Evolutionary conservation across 1,140 invertebrate species (phyloP).

Genomic region (Euura lappo): DNA sequence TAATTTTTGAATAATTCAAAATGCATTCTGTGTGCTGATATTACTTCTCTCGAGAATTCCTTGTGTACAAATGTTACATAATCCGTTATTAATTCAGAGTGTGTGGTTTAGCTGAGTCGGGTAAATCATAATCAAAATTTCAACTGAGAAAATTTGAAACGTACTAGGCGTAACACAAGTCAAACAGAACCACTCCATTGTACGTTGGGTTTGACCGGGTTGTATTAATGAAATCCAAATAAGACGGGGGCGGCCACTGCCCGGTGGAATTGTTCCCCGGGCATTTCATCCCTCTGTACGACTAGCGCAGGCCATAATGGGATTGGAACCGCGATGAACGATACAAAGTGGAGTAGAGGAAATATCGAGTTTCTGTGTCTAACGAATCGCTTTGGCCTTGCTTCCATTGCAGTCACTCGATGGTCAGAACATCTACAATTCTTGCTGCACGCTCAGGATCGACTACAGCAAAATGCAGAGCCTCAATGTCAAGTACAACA

Average conservation of each 20-base stretch:
- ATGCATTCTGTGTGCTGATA: too few relatives aligned
- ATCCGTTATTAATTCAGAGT: too few relatives aligned
- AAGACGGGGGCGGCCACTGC: constrained; percentile 19
- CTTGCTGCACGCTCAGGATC: constrained; percentile 98
- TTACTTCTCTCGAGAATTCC: not conserved
- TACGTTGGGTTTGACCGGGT: constrained; percentile 30
- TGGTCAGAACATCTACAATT: constrained; percentile 99
- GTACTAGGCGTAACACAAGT: constrained; percentile 26
- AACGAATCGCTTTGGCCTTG: not conserved
- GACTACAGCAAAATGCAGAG: constrained; percentile 98
- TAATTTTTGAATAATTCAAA: too few relatives aligned
- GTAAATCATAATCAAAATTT: not conserved
- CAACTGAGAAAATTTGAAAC: not conserved
- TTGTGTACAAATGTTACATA: not conserved
- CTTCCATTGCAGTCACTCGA: constrained; percentile 79
- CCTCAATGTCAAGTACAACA: constrained; percentile 99
- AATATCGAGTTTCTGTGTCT: not conserved
- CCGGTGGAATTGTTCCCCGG: not conserved
- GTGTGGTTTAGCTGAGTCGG: too few relatives aligned
- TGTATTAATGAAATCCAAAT: constrained; percentile 48
- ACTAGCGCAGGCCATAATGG: too few relatives aligned
- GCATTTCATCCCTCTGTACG: not conserved
- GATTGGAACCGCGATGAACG: too few relatives aligned
- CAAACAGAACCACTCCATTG: constrained; percentile 28
- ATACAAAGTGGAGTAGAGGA: not conserved